Evolutionary conservation across 2,113 vertebrate species (phyloP), one percentile per base, ranked within the genome.

Genomic region (Eonycteris spelaea): DNA sequence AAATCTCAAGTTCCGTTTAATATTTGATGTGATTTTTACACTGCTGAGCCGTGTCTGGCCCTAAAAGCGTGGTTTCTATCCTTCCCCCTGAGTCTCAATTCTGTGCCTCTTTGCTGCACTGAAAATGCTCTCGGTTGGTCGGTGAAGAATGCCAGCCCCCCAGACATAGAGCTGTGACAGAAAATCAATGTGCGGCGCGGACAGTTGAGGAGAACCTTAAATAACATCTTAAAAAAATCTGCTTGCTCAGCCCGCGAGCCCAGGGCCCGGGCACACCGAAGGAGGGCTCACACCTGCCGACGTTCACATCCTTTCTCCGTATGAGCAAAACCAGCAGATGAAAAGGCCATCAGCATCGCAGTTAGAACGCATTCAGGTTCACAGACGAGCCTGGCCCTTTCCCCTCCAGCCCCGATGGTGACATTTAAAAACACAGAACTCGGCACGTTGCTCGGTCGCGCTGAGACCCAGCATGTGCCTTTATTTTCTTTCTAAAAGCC

Each of bases 131-230:
- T 96, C 87, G 68, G 48, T 61, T 59, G 95, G 83, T 91, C 97
- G 85, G n/a, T 92, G 94, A 55, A 33, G 45, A 79, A 61, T 5
- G 26, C 73, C 4, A 48, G 53, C 65, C 73, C 91, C 77, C 79
- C 22, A 93, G 86, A 65, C 51, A 93, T 9, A 57, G 95, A 93
- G 55, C 88, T 84, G 55, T 71, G 89, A 90, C n/a, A 89, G 96
- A 51, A 94, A 90, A 89, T 97, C 97, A 77, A 97, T 98, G 88
- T 65, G 78, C 0, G 4, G n/a, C 63, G 87, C 15, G 77, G 92
- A 95, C 78, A 83, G 80, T 55, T 95, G 92, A 96, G 57, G 85
- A 95, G 94, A 97, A 92, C 79, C 86, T 97, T 97, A 70, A 94
- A 92, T 96, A 97, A 96, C 59, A 3, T 75, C 53, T 78, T 93